phyloP scores from a whole-genome alignment of 2,113 vertebrate genomes.

The Oncorhynchus kisutch region DNA sequence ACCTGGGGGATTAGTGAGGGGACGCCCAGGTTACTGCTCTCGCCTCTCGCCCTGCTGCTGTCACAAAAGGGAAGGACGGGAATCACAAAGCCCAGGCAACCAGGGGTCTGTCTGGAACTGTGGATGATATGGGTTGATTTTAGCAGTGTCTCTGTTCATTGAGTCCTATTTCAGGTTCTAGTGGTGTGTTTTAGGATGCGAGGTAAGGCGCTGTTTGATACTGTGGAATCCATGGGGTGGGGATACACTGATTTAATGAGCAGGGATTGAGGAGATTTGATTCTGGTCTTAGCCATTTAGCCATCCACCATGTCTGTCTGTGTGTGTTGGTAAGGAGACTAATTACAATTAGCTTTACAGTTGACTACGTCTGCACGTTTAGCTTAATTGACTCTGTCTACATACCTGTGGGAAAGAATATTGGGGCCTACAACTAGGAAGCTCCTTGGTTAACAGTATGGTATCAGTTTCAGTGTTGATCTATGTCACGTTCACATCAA shows the following conservation, averaged over 20 bases:
- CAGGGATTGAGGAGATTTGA: conserved; percentile 39
- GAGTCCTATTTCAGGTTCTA: neutral
- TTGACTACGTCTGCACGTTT: neutral
- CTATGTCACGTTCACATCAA: neutral
- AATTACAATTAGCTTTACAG: conserved; percentile 35
- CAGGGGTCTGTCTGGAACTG: neutral
- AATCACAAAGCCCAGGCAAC: conserved; percentile 9
- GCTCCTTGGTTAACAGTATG: too few relatives aligned
- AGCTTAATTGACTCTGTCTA: neutral
- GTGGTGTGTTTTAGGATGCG: conserved; percentile 12
- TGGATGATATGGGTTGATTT: neutral
- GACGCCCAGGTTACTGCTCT: conserved; percentile 41
- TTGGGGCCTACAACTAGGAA: too few relatives aligned
- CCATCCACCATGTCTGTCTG: conserved; percentile 25
- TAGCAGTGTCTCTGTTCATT: neutral
- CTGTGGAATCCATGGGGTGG: neutral
- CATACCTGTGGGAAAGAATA: neutral
- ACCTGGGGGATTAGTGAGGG: conserved; percentile 60
- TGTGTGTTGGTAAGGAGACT: conserved; percentile 17
- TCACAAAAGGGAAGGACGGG: conserved; percentile 14
- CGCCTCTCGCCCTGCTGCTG: conserved; percentile 33
- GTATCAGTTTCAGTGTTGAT: too few relatives aligned
- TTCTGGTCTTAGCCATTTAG: conserved; percentile 40
- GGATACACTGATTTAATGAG: neutral
- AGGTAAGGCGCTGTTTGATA: conserved; percentile 46